Conservation (phyloP, 2,888 invertebrate species). For the Drosophila monieri region DNA sequence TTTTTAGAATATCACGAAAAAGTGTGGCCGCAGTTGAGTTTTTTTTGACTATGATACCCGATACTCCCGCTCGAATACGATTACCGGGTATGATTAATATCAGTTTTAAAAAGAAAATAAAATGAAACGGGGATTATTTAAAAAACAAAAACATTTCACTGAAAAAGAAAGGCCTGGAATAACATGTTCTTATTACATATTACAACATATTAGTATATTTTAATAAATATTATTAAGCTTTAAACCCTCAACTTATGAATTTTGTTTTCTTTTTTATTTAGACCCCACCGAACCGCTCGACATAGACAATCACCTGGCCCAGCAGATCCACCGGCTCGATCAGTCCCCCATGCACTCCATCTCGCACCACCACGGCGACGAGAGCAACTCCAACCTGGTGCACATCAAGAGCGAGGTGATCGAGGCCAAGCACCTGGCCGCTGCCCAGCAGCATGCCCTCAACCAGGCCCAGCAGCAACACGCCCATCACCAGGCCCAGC, state of each 20-base stretch:
- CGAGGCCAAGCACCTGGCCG: constrained; percentile 81
- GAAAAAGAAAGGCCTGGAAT: too few relatives aligned
- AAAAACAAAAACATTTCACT: too few relatives aligned
- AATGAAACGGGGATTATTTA: too few relatives aligned
- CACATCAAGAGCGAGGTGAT: constrained; percentile 84
- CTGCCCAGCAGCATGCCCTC: constrained; percentile 57
- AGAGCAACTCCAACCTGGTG: constrained; percentile 83
- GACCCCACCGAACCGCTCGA: constrained; percentile 90
- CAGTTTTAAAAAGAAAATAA: too few relatives aligned
- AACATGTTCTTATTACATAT: too few relatives aligned
- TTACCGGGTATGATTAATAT: too few relatives aligned
- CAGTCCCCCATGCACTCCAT: constrained; percentile 84
- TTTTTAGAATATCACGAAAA: too few relatives aligned
- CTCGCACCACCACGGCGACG: constrained; percentile 82
- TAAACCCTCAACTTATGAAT: not conserved
- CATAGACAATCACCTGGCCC: constrained; percentile 89
- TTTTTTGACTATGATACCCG: too few relatives aligned
- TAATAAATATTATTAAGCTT: not conserved
- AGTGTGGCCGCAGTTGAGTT: too few relatives aligned
- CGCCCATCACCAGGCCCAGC: constrained; percentile 80
- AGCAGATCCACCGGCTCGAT: constrained; percentile 84
- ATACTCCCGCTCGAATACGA: too few relatives aligned
- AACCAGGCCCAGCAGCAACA: constrained; percentile 72
- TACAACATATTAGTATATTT: too few relatives aligned
- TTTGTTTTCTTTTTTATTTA: constrained; percentile 69